Base-by-base conservation (phyloP, 2,113 vertebrate species). In the Proteles cristata region DNA sequence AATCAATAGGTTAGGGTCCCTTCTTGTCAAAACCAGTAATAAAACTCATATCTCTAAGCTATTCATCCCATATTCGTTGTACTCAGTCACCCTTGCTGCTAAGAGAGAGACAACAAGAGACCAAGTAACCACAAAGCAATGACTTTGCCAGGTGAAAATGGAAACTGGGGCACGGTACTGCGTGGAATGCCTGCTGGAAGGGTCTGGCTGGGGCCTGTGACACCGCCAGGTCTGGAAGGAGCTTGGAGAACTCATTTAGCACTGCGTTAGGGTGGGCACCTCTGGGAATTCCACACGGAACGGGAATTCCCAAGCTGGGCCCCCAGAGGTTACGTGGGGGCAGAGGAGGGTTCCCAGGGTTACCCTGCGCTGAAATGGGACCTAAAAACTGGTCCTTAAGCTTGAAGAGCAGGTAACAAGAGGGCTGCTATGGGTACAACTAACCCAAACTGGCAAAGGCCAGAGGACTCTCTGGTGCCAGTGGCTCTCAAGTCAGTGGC, bases 21-120 rank as follows among this genome's bases (percentile, higher is more conserved):
- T 92, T 48, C 61, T 58, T 95, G 92, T 96, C 87, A 90, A 97
- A 97, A 90, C 53, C 65, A 92, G 80, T 85, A 85, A 94, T 90
- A 97, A 97, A 97, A 96, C 55, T 97, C 91, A 76, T 83, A 94
- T 95, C 87, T 96, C 89, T 88, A 92, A 93, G 71, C 96, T 92
- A 55, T 14, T 58, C 90, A 69, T 81, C 80, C 71, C 69, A 84
- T 61, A 68, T 63, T 96, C 88, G 94, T 48, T 92, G 69, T 92
- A 82, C 69, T 69, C 39, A 81, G 68, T 84, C 86, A 91, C 74
- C 39, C 88, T 95, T 85, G 89, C 79, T 80, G 80, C 61, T 74
- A 85, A 90, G 90, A 19, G 65, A 94, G 55, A 68, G 96, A 95
- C 19, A 95, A 69, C 2, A 88, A 66, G 77, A 94, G 39, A 85